Base-by-base conservation (phyloP, 2,113 vertebrate genomes). In the Boleophthalmus pectinirostris region DNA sequence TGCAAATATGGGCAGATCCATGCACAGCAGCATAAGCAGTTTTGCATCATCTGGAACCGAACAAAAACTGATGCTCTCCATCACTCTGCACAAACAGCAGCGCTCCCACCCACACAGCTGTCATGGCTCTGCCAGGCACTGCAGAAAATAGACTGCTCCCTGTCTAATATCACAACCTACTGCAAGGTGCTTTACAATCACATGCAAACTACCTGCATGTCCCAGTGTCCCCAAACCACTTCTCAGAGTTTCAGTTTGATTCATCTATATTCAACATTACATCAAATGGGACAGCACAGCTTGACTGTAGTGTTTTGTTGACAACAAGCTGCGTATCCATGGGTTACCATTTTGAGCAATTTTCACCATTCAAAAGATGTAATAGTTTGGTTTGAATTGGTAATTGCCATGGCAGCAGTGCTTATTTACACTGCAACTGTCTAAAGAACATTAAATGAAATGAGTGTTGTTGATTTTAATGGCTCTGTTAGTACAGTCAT, bases 121-220 rank as follows among this genome's bases (percentile, higher is more conserved):
- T 82, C 82, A 80, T 82, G 61, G 80, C 80, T 83, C 75, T 7
- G 81, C 51, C 65, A 63, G 69, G 77, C 12, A 24, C 49, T 46
- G 66, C 74, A 66, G 74, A 72, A 89, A 88, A 88, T 85, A 77
- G 82, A 76, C 82, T 0, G 56, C 72, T 80, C 46, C 0, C 76
- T 80, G 71, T 35, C 45, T 69, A 63, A 82, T 77, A 79, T 78
- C 77, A 80, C 69, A 65, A 70, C 67, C 15, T 54, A 70, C 73
- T 60, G 60, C 25, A 64, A 77, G 65, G 35, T 53, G 70, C 66
- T 2, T 71, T 45, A 29, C 61, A 1, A 71, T 53, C 29, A 54
- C 61, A 45, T n/a, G n/a, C n/a, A n/a, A n/a, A n/a, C 57, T 68
- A 69, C 20, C 43, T 58, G 73, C 49, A 54, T 70, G 1, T 53